Base-by-base conservation (phyloP, 1,140 invertebrate species). In the Vanessa tameamea region DNA sequence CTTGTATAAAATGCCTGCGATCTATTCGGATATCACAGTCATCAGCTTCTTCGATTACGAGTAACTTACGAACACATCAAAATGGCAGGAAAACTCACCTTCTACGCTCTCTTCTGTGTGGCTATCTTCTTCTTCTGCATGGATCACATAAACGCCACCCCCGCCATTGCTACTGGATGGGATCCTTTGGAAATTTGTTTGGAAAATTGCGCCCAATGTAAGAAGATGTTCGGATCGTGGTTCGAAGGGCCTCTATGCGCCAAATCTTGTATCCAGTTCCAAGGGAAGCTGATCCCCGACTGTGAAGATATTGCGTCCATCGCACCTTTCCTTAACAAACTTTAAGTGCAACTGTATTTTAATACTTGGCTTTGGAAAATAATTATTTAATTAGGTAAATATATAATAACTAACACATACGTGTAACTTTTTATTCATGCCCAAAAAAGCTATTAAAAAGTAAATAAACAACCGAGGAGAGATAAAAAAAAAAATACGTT, bases 131-230 rank as follows among this genome's bases (percentile, higher is more conserved):
- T 50, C 26, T 69, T 16, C 53, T 59, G 53, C 53, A 43, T 69
- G 11, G 13, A 59, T 7, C 15, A 47, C 14, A 57, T 7, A n/a
- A 69, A 43, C 53, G 67, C 67, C n/a, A 59, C 31, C 15, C 67
- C 67, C 12, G 67, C 67, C 2, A 69, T 69, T 59, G 90, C 87
- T 59, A 87, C 83, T 68, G 86, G 89, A 48, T 93, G 90, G 78
- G 91, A 93, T 59, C 81, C 88, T 5, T 67, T 93, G 61, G 95
- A 95, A 48, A 93, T 96, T 31, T 97, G 97, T 85, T 95, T 97
- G 47, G 95, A 96, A 78, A 98, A 98, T 88, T 98, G 97, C 83
- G 96, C 96, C 0, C 97, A 97, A 83, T 97, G 97, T 89, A 97
- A 97, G 86, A 97, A 96, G 85, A 97, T 97, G 95, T 96, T 96